Percentiles rank a stretch among this genome's conserved stretches.
phyloP scores from a whole-genome alignment of 2,113 vertebrate species.

The Poeciliopsis retropinna region DNA sequence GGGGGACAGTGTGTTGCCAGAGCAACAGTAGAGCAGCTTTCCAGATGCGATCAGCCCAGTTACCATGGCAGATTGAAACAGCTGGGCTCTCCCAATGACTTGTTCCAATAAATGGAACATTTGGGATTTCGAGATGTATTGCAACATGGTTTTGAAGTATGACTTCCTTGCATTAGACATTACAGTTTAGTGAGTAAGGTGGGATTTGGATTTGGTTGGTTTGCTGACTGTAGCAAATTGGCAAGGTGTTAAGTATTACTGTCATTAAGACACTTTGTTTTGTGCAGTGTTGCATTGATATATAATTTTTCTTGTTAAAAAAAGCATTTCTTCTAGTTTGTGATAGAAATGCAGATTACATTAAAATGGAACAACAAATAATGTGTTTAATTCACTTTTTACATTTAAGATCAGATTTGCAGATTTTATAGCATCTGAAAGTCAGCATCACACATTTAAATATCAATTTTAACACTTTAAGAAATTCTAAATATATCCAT shows the following conservation, averaged over 20 bases:
- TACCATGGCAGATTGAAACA: slow-evolving; percentile 11
- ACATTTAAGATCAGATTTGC: not conserved
- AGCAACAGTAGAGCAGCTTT: slow-evolving; percentile 66
- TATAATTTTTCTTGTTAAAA: not conserved
- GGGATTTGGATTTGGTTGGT: not conserved
- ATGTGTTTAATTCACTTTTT: not conserved
- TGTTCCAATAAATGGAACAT: not conserved
- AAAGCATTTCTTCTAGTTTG: not conserved
- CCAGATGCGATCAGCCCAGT: slow-evolving; percentile 52
- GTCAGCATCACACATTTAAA: not conserved
- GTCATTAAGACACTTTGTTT: too few relatives aligned
- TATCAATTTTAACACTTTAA: not conserved
- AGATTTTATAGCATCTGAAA: not conserved
- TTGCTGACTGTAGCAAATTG: not conserved
- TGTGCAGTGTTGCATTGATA: not conserved
- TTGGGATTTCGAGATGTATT: not conserved
- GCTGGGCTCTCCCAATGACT: slow-evolving; percentile 21
- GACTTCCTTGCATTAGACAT: not conserved
- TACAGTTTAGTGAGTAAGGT: not conserved
- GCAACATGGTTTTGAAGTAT: not conserved
- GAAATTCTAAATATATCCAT: not conserved
- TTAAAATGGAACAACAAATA: not conserved
- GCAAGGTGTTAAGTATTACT: not conserved
- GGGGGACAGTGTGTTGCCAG: slow-evolving; percentile 64
- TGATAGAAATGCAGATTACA: not conserved